Evolutionary conservation across 1,140 invertebrate species (phyloP), one percentile per base, ranked within the genome.

Genomic region (Cotesia typhae): DNA sequence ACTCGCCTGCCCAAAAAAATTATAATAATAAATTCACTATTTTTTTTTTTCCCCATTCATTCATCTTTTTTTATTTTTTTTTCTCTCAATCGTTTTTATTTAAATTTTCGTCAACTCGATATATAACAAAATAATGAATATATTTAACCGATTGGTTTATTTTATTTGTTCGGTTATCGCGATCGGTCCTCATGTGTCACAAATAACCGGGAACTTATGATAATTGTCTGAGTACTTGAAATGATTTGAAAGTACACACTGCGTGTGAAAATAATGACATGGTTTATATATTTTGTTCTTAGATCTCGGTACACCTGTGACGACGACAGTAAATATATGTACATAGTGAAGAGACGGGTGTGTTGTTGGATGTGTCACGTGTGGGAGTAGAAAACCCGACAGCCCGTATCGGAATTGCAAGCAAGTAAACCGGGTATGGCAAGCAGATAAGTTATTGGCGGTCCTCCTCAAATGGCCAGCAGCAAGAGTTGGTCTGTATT

Each of bases 391-490:
- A 70, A 41, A 80, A 6, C 10, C 41, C 41, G 80, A 83, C 80
- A 82, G 79, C 78, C 78, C 74, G 77, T 78, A 80, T 82, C 80
- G 75, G 74, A 77, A 78, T 78, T 77, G 75, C 76, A 28, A 3
- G 28, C 28, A 28, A 28, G 1, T 28, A 28, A 28, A 28, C 28
- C 28, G 28, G 28, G 28, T 28, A 28, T 28, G 28, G 28, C 73
- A 47, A 72, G 41, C 6, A 10, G 72, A 76, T 83, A 82, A 78
- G 71, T 84, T 85, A 85, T 84, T 82, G 82, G 77, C 82, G 79
- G 78, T 82, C 81, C 79, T 82, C 81, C 78, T 85, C 81, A 83
- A 85, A 83, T 81, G 81, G 80, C 83, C 82, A 81, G 79, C 79
- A 70, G 74, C 69, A 61, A 67, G 60, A 38, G 61, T 28, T 70